Percentiles rank a stretch among this genome's conserved stretches.
Evolutionary conservation across 2,113 vertebrate species (phyloP).

Genomic region (Micromys minutus): DNA sequence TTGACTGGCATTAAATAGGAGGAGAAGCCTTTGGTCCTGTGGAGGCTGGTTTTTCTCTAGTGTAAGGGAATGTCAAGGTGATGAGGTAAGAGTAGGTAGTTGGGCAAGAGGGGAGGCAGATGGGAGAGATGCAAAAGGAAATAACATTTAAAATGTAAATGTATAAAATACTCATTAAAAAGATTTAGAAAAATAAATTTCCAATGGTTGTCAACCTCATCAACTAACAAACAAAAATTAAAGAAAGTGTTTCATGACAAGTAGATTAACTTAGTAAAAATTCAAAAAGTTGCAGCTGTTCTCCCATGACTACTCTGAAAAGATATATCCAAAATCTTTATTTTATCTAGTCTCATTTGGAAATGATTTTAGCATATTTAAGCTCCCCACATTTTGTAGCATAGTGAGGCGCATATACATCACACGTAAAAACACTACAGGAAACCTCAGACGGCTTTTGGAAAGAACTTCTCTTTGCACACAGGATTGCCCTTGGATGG

Average conservation of each 20-base stretch:
- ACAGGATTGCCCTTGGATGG: not conserved
- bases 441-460: not conserved
- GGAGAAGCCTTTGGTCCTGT: no score
- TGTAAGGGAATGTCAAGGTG: no score
- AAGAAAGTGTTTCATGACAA: not conserved
- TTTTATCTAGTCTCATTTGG: not conserved
- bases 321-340: not conserved
- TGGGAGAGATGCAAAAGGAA: no score
- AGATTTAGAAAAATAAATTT: no score
- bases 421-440: slow-evolving; percentile 20
- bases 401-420: not conserved
- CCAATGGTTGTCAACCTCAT: not conserved
- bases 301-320: not conserved
- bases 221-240: not conserved
- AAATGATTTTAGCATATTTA: not conserved
- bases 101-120: no score
- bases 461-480: slow-evolving; percentile 2
- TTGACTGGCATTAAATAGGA: no score
- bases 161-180: no score
- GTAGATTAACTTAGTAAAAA: not conserved
- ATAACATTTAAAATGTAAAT: no score
- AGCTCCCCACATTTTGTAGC: not conserved
- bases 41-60: no score
- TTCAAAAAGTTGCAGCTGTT: not conserved
- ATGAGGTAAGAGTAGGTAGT: no score